Conservation (phyloP, 2,888 invertebrate genomes). For the Watsonalla binaria region DNA sequence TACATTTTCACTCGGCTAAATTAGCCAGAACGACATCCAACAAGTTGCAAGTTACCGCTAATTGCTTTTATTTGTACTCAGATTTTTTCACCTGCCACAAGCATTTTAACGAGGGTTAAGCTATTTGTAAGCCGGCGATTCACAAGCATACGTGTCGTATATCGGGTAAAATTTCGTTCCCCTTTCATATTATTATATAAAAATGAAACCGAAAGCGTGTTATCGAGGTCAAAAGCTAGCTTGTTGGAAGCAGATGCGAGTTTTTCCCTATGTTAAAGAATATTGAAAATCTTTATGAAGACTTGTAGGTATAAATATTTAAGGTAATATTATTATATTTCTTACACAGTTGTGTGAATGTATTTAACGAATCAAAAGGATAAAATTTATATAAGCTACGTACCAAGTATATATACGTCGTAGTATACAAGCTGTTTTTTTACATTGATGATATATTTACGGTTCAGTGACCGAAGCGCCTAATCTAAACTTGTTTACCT, state of each 20-base stretch:
- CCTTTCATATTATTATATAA: too few relatives aligned
- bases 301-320: too few relatives aligned
- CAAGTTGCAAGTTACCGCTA: constrained; percentile 23
- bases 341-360: too few relatives aligned
- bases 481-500: too few relatives aligned
- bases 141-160: neutral
- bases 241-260: neutral
- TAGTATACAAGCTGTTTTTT: too few relatives aligned
- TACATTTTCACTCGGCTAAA: constrained; percentile 27
- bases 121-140: neutral
- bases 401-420: too few relatives aligned
- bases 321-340: too few relatives aligned
- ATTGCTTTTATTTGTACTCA: constrained; percentile 18
- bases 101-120: neutral
- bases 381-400: too few relatives aligned
- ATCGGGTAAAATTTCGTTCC: neutral
- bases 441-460: too few relatives aligned
- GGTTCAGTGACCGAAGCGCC: too few relatives aligned
- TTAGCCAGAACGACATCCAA: constrained; percentile 27
- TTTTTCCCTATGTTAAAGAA: neutral
- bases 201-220: neutral
- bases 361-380: too few relatives aligned
- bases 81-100: constrained; percentile 2
- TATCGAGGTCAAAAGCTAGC: neutral
- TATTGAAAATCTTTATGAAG: too few relatives aligned